Percentiles rank a stretch among this genome's conserved stretches.
Evolutionary conservation across 2,797 vertebrate species (phyloP).

Genomic region (Nannoperca obscura): DNA sequence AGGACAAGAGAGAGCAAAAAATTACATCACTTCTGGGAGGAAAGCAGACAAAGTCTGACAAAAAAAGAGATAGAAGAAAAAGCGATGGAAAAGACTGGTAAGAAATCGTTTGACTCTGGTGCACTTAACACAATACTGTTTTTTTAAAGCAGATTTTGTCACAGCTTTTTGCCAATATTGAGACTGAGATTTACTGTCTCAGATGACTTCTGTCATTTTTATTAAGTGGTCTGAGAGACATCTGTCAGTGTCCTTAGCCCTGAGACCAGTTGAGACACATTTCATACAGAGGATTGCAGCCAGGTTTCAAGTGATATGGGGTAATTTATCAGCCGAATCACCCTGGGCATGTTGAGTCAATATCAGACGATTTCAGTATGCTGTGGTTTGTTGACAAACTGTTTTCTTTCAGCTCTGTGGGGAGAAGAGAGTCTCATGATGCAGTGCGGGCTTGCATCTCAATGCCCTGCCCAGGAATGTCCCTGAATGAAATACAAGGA

Average conservation of each 20-base stretch:
- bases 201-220: conserved; percentile 81
- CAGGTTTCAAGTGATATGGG: conserved; percentile 81
- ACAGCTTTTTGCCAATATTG: conserved; percentile 63
- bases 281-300: conserved; percentile 79
- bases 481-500: conserved; percentile 85
- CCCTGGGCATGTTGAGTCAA: conserved; percentile 88
- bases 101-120: conserved; percentile 41
- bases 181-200: conserved; percentile 69
- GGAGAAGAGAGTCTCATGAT: conserved; percentile 89
- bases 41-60: conserved; percentile 89
- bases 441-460: conserved; percentile 87
- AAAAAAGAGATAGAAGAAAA: conserved; percentile 90
- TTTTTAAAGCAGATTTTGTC: conserved; percentile 63
- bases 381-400: conserved; percentile 86
- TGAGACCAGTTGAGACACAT: conserved; percentile 69
- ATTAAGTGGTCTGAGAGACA: conserved; percentile 80
- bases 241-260: conserved; percentile 81
- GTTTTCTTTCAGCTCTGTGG: conserved; percentile 88
- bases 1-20: conserved; percentile 90
- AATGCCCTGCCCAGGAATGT: conserved; percentile 89
- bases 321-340: conserved; percentile 87
- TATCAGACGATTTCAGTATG: conserved; percentile 85
- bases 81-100: conserved; percentile 86
- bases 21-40: conserved; percentile 87
- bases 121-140: conserved; percentile 57